Percentiles rank a stretch among this genome's conserved stretches.
These are phyloP conservation scores for Drosophila yakuba DNA, from an alignment of 1,140 invertebrate species.

Conservation along the genomic window DNA sequence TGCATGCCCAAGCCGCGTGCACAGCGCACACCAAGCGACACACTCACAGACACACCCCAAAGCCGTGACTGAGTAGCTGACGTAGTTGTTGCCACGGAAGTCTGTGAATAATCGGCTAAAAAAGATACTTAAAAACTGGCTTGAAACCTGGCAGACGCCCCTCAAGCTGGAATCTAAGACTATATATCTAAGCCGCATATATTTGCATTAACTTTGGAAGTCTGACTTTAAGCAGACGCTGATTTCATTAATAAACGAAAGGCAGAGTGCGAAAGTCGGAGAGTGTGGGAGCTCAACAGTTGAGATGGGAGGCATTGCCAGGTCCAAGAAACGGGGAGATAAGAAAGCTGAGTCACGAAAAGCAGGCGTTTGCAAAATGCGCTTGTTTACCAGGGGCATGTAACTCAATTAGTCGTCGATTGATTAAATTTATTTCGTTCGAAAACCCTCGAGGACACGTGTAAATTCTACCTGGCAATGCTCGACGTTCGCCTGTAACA, in stretches of 20 bases:
- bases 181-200: constrained; percentile 17
- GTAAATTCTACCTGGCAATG: constrained; percentile 56
- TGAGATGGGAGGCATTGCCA: constrained; percentile 63
- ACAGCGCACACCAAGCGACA: constrained; percentile 46
- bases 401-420: background rate
- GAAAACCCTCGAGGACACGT: background rate
- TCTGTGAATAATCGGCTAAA: constrained; percentile 70
- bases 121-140: constrained; percentile 53
- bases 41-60: constrained; percentile 67
- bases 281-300: constrained; percentile 53
- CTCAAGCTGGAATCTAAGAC: constrained; percentile 37
- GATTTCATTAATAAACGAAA: constrained; percentile 66
- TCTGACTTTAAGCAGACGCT: constrained; percentile 41
- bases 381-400: background rate
- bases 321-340: constrained; percentile 17
- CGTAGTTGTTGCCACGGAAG: constrained; percentile 81
- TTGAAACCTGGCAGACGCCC: constrained; percentile 44
- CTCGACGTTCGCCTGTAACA: constrained; percentile 49
- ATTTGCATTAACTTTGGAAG: constrained; percentile 55
- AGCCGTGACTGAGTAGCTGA: constrained; percentile 71
- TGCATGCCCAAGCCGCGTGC: constrained; percentile 73
- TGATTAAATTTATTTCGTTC: constrained; percentile 20
- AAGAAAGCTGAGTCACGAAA: constrained; percentile 31
- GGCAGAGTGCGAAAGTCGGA: constrained; percentile 13
- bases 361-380: background rate